These are phyloP conservation scores for Protophormia terraenovae DNA, from an alignment of 2,888 invertebrate genomes.

Conservation along the genomic window DNA sequence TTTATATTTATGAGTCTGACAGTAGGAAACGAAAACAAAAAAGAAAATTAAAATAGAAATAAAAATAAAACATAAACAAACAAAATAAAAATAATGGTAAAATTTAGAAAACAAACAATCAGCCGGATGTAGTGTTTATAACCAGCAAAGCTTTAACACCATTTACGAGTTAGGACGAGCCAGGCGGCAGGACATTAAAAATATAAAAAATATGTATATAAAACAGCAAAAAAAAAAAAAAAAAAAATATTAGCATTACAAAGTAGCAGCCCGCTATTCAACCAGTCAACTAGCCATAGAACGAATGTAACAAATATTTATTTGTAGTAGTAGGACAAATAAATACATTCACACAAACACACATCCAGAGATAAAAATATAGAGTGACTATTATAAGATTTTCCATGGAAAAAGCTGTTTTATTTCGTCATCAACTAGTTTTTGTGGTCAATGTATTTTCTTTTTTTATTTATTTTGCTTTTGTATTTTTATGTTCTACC, in stretches of 20 bases:
- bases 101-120: constrained; percentile 47
- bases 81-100: constrained; percentile 22
- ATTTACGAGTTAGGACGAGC: constrained; percentile 51
- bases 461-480: background rate
- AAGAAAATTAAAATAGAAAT: constrained; percentile 4
- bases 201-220: background rate
- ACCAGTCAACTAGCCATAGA: background rate
- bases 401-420: constrained; percentile 47
- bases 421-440: constrained; percentile 51
- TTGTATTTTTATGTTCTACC: constrained; percentile 19
- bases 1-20: constrained; percentile 54
- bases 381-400: background rate
- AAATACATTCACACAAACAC: background rate
- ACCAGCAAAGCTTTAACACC: constrained; percentile 57
- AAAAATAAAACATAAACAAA: constrained; percentile 10
- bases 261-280: constrained; percentile 1
- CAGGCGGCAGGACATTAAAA: constrained; percentile 29
- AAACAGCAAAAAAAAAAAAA: background rate
- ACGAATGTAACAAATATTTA: background rate
- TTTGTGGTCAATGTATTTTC: constrained; percentile 47
- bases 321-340: background rate
- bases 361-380: background rate
- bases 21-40: constrained; percentile 17
- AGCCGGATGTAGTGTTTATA: constrained; percentile 58
- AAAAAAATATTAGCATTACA: constrained; percentile 35